Evolutionary conservation across 2,888 invertebrate species (phyloP).

Genomic region (Lithophane leautieri): DNA sequence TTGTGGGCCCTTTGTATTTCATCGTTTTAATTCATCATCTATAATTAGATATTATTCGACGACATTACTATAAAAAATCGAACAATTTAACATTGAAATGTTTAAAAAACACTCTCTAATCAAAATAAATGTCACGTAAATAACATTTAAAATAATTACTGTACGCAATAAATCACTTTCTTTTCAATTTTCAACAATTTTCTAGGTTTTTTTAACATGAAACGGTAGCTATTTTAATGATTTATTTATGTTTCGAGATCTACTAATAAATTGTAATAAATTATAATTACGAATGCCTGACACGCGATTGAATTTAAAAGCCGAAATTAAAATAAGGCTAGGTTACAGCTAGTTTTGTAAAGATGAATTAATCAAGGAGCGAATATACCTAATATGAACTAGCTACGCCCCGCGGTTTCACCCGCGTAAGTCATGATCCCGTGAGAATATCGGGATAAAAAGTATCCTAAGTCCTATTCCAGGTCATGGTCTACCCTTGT

Average conservation of each 20-base stretch:
- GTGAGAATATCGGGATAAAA: too few relatives aligned
- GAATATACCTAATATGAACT: neutral
- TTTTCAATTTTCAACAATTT: constrained; percentile 52
- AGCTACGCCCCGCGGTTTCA: too few relatives aligned
- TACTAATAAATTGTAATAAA: constrained; percentile 59
- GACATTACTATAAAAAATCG: neutral
- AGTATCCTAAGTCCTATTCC: too few relatives aligned
- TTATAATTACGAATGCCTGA: constrained; percentile 49
- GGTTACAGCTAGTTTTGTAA: neutral
- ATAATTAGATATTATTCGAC: neutral
- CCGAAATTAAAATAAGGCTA: constrained; percentile 29
- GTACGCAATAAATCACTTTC: constrained; percentile 24
- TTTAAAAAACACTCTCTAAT: neutral
- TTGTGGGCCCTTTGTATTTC: too few relatives aligned
- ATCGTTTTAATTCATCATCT: neutral
- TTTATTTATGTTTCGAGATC: constrained; percentile 41
- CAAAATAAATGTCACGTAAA: constrained; percentile 19
- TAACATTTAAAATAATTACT: constrained; percentile 36
- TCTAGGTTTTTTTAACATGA: constrained; percentile 49
- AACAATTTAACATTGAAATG: neutral
- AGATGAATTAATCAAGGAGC: neutral
- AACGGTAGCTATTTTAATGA: constrained; percentile 44
- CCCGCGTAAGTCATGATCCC: too few relatives aligned
- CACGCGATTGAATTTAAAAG: constrained; percentile 48
- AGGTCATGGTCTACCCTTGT: too few relatives aligned